Evolutionary conservation across 2,888 invertebrate genomes (phyloP).

Genomic region (Criorhina ranunculi): DNA sequence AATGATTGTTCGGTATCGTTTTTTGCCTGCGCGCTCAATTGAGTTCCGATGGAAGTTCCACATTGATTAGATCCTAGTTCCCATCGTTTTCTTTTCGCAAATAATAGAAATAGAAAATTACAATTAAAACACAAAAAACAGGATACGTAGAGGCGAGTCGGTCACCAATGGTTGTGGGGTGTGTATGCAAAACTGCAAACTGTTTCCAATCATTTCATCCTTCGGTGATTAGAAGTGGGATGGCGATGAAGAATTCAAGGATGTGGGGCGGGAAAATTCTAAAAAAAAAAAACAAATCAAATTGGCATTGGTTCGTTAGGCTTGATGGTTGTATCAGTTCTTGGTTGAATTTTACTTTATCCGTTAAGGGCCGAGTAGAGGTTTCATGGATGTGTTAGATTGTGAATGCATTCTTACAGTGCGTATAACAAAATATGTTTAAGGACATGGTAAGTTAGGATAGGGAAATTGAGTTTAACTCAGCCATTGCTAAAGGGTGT

Average conservation of each 20-base stretch:
- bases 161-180: not conserved
- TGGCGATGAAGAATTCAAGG: slow-evolving; percentile 45
- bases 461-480: too few relatives aligned
- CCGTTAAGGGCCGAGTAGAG: not conserved
- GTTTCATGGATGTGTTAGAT: too few relatives aligned
- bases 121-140: slow-evolving; percentile 72
- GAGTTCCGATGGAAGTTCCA: slow-evolving; percentile 64
- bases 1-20: slow-evolving; percentile 73
- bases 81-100: slow-evolving; percentile 72
- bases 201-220: slow-evolving; percentile 75
- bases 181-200: slow-evolving; percentile 66
- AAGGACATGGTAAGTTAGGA: too few relatives aligned
- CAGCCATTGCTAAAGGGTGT: too few relatives aligned
- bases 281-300: slow-evolving; percentile 23
- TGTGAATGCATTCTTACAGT: too few relatives aligned
- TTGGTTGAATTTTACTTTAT: slow-evolving; percentile 36
- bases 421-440: too few relatives aligned
- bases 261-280: slow-evolving; percentile 45
- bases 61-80: slow-evolving; percentile 70
- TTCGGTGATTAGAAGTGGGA: slow-evolving; percentile 70
- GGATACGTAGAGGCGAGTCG: slow-evolving; percentile 14
- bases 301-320: slow-evolving; percentile 73
- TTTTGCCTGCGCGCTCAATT: slow-evolving; percentile 67
- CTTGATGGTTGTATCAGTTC: slow-evolving; percentile 64
- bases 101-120: slow-evolving; percentile 76